Evolutionary conservation across 1,140 invertebrate genomes (phyloP).

Genomic region (Papilio glaucus): DNA sequence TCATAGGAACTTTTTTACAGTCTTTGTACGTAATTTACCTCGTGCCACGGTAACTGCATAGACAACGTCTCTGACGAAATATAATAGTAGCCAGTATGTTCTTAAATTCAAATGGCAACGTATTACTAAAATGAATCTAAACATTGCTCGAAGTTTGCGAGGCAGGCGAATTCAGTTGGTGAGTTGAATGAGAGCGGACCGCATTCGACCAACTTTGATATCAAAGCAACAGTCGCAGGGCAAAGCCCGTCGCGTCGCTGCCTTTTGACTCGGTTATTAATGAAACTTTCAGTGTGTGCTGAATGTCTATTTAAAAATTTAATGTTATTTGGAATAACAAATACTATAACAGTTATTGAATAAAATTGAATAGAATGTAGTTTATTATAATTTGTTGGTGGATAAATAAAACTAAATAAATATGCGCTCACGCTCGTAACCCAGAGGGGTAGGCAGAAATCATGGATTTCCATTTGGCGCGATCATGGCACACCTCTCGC

Average conservation of each 20-base stretch:
- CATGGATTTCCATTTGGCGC: too few relatives aligned
- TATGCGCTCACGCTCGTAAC: too few relatives aligned
- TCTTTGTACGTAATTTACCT: too few relatives aligned
- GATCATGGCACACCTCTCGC: too few relatives aligned
- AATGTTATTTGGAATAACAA: neutral
- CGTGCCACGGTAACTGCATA: too few relatives aligned
- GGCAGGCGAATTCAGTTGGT: neutral
- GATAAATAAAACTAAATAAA: too few relatives aligned
- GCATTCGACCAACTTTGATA: conserved; percentile 27
- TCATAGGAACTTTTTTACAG: too few relatives aligned
- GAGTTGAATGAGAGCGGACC: neutral
- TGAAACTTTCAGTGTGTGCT: neutral
- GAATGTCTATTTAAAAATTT: neutral
- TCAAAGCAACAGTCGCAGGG: conserved; percentile 1
- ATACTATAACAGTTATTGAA: neutral
- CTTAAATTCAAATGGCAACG: neutral
- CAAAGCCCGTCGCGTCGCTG: conserved; percentile 1
- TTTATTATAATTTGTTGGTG: neutral
- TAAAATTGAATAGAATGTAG: neutral
- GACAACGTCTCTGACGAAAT: too few relatives aligned
- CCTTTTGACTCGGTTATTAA: conserved; percentile 21
- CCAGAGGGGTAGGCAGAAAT: too few relatives aligned
- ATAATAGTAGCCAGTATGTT: neutral
- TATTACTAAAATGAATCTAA: conserved; percentile 5
- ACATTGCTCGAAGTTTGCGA: neutral